Base-by-base conservation (phyloP, 2,797 vertebrate species). In the Enteromius viviparus region DNA sequence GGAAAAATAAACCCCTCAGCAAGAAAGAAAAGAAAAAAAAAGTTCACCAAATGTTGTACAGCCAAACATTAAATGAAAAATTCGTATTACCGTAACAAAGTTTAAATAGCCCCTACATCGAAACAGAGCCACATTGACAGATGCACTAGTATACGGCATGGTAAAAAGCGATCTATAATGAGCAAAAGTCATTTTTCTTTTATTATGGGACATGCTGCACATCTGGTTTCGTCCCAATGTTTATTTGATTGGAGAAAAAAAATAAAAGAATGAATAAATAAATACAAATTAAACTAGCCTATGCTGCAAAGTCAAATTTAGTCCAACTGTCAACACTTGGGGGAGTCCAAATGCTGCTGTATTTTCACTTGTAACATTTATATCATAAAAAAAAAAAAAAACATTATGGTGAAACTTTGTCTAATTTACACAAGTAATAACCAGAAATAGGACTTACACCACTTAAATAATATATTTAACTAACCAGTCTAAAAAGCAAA, bases 321-420 rank as follows among this genome's bases (percentile, higher is more conserved):
- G 32, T 53, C 32, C 60, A 65, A 10, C 10, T 51, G 10, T 74
- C 70, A 65, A 74, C 55, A 81, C 58, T 51, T 81, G 70, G 79
- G 68, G 79, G 42, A 81, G 70, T 65, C 45, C 32, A 66, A 81
- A 75, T 40, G 21, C 66, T 26, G 58, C 8, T 37, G n/a, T 37
- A 53, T 42, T 17, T n/a, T 74, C n/a, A 51, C 21, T 42, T 26
- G 5, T 12, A n/a, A 3, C 34, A 34, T 47, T 47, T 0, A 1
- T 1, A 37, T 19, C 8, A n/a, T 14, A 1, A n/a, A 47, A 47
- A 71, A 3, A 1, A 23, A 26, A 26, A 47, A 26, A 51, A 2
- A 23, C 32, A 40, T 40, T 75, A 55, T 3, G 2, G 40, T 17
- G 4, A 29, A 0, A 71, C 15, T 29, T 32, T 29, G 23, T 70